Base-by-base conservation (phyloP, 1,140 invertebrate species). In the Sminthurides bifidus region DNA sequence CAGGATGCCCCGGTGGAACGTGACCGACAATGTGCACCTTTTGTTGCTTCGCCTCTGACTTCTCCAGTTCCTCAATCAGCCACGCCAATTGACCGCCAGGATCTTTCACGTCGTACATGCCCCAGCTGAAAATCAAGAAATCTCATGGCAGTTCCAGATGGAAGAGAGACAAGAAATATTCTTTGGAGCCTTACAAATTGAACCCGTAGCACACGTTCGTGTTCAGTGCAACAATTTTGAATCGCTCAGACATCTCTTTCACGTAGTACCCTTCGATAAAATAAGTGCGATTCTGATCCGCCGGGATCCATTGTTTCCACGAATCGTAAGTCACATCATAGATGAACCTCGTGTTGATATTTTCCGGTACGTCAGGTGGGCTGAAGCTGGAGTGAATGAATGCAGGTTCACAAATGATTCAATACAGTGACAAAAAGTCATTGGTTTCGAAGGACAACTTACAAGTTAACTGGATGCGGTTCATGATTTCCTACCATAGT, bases 401-500 rank as follows among this genome's bases (percentile, higher is more conserved):
- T 49, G 26, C 37, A 3, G 23, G 15, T 45, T 17, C 21, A 45
- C 30, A 21, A 51, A 51, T 3, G 12, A 4, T 49, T 14, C 3
- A 17, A 37, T 12, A 4, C n/a, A 6, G 14, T 37, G n/a, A 15
- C 10, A 31, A 12, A 51, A 12, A 27, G 10, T 17, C 23, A 24
- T 35, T 10, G 29, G 14, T 6, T 49, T n/a, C 33, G 4, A 24
- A 21, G 12, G 8, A 4, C 29, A 6, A 40, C 35, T 79, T 74
- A 88, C 83, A 81, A 78, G 72, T 93, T 91, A 4, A 86, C 74
- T 3, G 90, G 90, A 71, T 86, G 79, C 37, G 85, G 77, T 71
- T 95, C 91, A 65, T 95, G 91, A 68, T 95, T 95, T 40, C 89
- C 90, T 40, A 94, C 70, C 44, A 81, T 75, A 2, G 83, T 79